Evolutionary conservation across 2,113 vertebrate genomes (phyloP).

Genomic region (Crocuta crocuta): DNA sequence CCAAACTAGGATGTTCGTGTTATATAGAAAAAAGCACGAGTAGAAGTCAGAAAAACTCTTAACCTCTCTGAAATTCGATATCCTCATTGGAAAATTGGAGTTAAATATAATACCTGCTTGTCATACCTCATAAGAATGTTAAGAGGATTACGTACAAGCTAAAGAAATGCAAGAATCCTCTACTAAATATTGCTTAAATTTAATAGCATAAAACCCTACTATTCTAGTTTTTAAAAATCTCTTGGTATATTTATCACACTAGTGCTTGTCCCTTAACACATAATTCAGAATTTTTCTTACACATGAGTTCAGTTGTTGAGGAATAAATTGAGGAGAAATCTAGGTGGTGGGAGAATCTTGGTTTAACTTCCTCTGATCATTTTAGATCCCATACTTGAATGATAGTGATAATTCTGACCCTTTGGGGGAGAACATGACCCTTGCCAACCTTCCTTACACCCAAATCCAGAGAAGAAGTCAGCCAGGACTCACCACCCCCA

Average conservation of each 20-base stretch:
- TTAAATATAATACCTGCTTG: background rate
- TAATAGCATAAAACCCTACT: background rate
- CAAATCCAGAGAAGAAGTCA: background rate
- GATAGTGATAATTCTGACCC: background rate
- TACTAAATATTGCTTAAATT: slow-evolving; percentile 23
- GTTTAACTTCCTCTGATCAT: background rate
- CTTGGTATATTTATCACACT: background rate
- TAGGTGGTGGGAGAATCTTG: background rate
- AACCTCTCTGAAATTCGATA: background rate
- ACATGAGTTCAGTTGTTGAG: background rate
- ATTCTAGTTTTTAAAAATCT: background rate
- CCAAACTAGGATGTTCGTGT: background rate
- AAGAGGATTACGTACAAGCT: background rate
- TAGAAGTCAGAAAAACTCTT: background rate
- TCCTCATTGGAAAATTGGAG: background rate
- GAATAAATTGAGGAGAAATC: slow-evolving; percentile 10
- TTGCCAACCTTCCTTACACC: background rate
- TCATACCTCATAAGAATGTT: background rate
- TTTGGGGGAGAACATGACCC: background rate
- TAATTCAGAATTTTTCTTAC: slow-evolving; percentile 9
- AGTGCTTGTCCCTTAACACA: background rate
- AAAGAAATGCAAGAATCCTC: slow-evolving; percentile 5
- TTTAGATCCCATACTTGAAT: slow-evolving; percentile 25
- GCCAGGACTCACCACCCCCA: background rate
- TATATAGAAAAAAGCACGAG: background rate